phyloP scores from a whole-genome alignment of 37 sponge, comb jelly and placozoan species.

The Agelas oroides region DNA sequence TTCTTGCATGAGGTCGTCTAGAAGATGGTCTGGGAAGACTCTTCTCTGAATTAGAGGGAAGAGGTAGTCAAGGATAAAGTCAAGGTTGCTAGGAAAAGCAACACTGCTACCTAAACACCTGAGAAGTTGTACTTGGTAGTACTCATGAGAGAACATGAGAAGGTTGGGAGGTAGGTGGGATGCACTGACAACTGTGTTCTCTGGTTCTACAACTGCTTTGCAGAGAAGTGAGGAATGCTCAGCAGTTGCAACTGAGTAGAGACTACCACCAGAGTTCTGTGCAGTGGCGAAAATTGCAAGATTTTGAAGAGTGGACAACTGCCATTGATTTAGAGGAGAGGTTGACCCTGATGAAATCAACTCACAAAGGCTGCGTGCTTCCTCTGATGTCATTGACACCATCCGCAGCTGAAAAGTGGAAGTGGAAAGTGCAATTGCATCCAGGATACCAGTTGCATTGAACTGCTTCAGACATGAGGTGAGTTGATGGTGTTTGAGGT shows the following conservation, averaged over 20 bases:
- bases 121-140: constrained; percentile 7
- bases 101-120: too few species aligned
- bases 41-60: constrained; percentile 36
- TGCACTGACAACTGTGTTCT: constrained; percentile 1
- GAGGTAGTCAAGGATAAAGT: constrained; percentile 14
- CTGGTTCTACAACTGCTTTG: constrained; percentile 29
- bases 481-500: neutral
- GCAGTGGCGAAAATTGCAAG: too few species aligned
- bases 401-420: neutral
- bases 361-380: constrained; percentile 13
- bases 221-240: neutral
- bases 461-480: neutral
- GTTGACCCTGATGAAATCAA: neutral
- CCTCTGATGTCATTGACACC: constrained; percentile 9
- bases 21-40: neutral
- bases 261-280: neutral
- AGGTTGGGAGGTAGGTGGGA: constrained; percentile 15
- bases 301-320: too few species aligned
- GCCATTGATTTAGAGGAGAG: neutral
- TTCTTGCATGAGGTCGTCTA: constrained; percentile 26
- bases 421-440: constrained; percentile 1
- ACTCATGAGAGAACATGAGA: constrained; percentile 2
- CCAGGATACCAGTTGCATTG: neutral
- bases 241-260: constrained; percentile 16
- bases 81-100: neutral